phyloP scores from a whole-genome alignment of 2,888 invertebrate genomes.

The Agonopterix alstromeriana region DNA sequence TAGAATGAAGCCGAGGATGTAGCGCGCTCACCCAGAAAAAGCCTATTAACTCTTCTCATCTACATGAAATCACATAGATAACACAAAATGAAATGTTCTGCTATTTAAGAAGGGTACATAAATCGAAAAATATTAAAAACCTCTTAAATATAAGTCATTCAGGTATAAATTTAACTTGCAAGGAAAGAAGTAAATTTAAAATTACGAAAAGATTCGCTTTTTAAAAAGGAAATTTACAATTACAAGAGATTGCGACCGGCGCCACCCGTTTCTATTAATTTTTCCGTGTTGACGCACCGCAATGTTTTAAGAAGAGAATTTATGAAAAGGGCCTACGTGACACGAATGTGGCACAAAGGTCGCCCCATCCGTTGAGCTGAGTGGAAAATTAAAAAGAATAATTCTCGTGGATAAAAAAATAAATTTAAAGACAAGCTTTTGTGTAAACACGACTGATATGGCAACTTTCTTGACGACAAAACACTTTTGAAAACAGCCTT shows the following conservation, averaged over 20 bases:
- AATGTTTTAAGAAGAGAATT: slow-evolving; percentile 48
- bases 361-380: slow-evolving; percentile 14
- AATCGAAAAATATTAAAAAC: no score
- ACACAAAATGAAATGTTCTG: no score
- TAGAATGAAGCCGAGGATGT: no score
- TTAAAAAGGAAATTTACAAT: slow-evolving; percentile 10
- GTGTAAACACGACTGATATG: background rate
- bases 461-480: background rate
- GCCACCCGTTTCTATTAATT: slow-evolving; percentile 20
- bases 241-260: slow-evolving; percentile 10
- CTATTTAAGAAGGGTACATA: no score
- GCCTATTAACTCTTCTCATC: no score
- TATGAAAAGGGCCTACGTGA: slow-evolving; percentile 52
- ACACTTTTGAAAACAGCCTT: slow-evolving; percentile 4
- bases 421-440: background rate
- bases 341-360: slow-evolving; percentile 31
- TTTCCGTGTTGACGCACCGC: slow-evolving; percentile 36
- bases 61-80: no score
- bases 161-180: no score
- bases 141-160: no score
- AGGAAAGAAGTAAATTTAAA: background rate
- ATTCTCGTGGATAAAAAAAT: slow-evolving; percentile 16
- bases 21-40: no score
- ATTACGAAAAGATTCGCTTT: background rate
- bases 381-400: slow-evolving; percentile 39